Evolutionary conservation across 2,797 vertebrate genomes (phyloP).

Genomic region (Leptoclinus maculatus): DNA sequence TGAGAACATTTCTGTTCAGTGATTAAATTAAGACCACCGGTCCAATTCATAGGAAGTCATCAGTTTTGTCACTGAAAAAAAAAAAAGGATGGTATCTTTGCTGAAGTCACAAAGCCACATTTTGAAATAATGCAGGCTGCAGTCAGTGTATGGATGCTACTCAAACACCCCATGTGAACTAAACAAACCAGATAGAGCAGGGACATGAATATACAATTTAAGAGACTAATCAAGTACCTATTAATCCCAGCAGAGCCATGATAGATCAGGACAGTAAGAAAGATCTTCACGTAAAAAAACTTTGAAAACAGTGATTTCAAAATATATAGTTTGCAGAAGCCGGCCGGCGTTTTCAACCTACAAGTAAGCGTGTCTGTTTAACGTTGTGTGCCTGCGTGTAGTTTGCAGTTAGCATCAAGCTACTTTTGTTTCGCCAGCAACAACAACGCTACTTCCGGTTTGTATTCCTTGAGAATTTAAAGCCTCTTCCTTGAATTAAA

Average conservation of each 20-base stretch:
- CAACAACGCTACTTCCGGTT: no score
- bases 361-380: no score
- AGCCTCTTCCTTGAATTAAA: no score
- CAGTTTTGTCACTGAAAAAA: constrained; percentile 10
- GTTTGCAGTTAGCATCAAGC: no score
- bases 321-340: no score
- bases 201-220: not conserved
- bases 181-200: not conserved
- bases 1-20: constrained; percentile 40
- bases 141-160: not conserved
- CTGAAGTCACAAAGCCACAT: not conserved
- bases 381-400: no score
- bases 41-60: constrained; percentile 38
- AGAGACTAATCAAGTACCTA: constrained; percentile 3
- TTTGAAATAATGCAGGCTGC: constrained; percentile 29
- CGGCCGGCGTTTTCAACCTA: no score
- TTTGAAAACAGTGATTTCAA: not conserved
- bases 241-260: constrained; percentile 7
- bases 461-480: no score
- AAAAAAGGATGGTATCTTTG: constrained; percentile 33
- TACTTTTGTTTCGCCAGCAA: no score
- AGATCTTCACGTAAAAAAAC: not conserved
- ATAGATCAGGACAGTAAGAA: not conserved
- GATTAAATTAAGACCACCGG: constrained; percentile 76
- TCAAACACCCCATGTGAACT: constrained; percentile 10